Evolutionary conservation across 2,113 vertebrate genomes (phyloP).

Genomic region (Dasyornis broadbenti): DNA sequence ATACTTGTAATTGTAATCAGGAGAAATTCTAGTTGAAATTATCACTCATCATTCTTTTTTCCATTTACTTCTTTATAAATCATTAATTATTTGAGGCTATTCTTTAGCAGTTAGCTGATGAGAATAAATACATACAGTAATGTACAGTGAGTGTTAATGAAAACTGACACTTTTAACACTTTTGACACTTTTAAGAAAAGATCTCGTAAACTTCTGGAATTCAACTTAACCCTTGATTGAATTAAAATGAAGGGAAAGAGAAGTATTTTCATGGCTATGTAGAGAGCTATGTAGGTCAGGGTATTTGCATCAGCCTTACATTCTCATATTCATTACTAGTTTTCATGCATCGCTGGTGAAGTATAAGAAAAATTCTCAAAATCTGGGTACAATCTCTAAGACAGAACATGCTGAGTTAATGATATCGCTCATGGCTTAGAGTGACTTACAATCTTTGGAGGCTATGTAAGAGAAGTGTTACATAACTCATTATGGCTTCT

Average conservation of each 20-base stretch:
- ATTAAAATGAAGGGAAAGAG: neutral
- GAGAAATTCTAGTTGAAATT: constrained; percentile 17
- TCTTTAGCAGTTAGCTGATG: neutral
- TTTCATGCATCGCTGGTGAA: constrained; percentile 55
- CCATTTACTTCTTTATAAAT: neutral
- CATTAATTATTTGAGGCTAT: neutral
- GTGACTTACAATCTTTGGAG: constrained; percentile 63
- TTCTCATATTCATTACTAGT: constrained; percentile 36
- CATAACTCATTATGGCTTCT: constrained; percentile 65
- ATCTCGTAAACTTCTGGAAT: neutral
- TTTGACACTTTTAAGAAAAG: neutral
- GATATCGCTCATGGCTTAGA: constrained; percentile 36
- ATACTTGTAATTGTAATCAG: neutral
- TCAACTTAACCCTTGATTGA: neutral
- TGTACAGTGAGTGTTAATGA: neutral
- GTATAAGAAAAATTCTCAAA: constrained; percentile 52
- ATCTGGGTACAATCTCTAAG: constrained; percentile 34
- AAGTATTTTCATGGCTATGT: neutral
- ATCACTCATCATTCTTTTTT: neutral
- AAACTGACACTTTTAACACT: no score
- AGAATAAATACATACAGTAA: neutral
- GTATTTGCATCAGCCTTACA: constrained; percentile 25
- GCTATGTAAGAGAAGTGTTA: constrained; percentile 39
- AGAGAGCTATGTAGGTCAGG: neutral
- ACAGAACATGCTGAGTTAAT: constrained; percentile 65